Conservation (phyloP, 2,888 invertebrate genomes). For the Atethmia centrago region DNA sequence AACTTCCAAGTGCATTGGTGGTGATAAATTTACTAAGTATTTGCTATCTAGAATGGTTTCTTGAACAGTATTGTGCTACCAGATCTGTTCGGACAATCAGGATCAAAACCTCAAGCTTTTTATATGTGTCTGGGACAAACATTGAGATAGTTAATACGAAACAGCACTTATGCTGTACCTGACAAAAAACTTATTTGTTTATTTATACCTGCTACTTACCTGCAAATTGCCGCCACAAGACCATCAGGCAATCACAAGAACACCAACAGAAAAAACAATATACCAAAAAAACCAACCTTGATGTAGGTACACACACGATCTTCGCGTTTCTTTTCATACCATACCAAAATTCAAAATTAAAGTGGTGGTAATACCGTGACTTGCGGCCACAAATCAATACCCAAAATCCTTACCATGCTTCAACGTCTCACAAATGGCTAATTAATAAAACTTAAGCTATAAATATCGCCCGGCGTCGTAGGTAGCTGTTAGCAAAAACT, state of each 20-base stretch:
- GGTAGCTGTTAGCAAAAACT: constrained; percentile 90
- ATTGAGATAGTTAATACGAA: not conserved
- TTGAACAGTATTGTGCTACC: not conserved
- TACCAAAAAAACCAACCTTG: not conserved
- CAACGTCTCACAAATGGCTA: constrained; percentile 84
- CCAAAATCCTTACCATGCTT: constrained; percentile 67
- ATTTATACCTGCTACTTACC: fast-evolving
- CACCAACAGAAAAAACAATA: not conserved
- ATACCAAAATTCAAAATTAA: constrained; percentile 45
- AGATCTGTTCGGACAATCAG: not conserved
- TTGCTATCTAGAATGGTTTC: not conserved
- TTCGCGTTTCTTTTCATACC: constrained; percentile 1
- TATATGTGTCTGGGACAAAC: not conserved
- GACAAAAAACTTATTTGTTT: not conserved
- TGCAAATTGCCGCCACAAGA: constrained; percentile 23
- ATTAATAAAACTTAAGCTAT: constrained; percentile 89
- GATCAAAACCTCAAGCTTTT: not conserved
- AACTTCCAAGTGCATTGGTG: not conserved
- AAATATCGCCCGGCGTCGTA: constrained; percentile 82
- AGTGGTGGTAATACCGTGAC: constrained; percentile 59
- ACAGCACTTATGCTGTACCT: constrained; percentile 9
- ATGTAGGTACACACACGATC: constrained; percentile 5
- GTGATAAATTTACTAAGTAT: not conserved
- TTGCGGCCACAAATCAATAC: constrained; percentile 64
- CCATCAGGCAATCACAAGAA: constrained; percentile 9